phyloP scores from a whole-genome alignment of 1,140 invertebrate species.

The Anagrus nilaparvatae region DNA sequence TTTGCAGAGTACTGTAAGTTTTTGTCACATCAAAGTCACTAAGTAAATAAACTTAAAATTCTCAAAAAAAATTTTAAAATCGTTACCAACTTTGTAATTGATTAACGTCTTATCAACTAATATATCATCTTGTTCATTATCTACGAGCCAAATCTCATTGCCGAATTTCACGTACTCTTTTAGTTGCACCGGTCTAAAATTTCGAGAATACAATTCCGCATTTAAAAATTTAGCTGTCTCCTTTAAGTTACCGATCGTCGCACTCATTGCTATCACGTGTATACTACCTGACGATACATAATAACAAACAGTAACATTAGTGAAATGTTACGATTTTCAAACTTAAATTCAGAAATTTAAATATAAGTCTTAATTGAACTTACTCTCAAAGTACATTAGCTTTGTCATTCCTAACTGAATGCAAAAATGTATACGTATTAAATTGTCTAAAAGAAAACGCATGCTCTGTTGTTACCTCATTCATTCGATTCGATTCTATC shows the following conservation, averaged over 20 bases:
- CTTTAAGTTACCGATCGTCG: conserved; percentile 84
- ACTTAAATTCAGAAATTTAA: conserved; percentile 4
- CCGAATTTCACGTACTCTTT: conserved; percentile 80
- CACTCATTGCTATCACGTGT: conserved; percentile 94
- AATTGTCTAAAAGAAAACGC: too few relatives aligned
- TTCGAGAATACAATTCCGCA: conserved; percentile 70
- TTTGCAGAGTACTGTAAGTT: conserved; percentile 53
- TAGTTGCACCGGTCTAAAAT: conserved; percentile 86
- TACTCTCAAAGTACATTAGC: conserved; percentile 59
- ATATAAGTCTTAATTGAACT: conserved; percentile 19
- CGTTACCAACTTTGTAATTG: conserved; percentile 38
- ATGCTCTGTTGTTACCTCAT: conserved; percentile 42
- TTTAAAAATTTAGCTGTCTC: conserved; percentile 68
- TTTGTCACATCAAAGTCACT: not conserved
- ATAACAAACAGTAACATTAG: too few relatives aligned
- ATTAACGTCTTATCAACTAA: conserved; percentile 33
- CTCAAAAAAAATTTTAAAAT: too few relatives aligned
- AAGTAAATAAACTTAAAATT: too few relatives aligned
- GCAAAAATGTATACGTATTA: conserved; percentile 4
- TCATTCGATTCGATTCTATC: conserved; percentile 62
- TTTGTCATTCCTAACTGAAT: conserved; percentile 62
- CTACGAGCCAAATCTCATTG: conserved; percentile 58
- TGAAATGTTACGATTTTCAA: too few relatives aligned
- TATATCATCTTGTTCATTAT: conserved; percentile 38
- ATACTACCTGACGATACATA: conserved; percentile 50